phyloP scores from a whole-genome alignment of 2,113 vertebrate genomes.

The mouse (Mus musculus) region GRCm39 chr4:95328001-95328500 shows the following conservation, averaged over 20 bases:
- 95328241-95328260: conserved; percentile 22
- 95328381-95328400: conserved; percentile 37
- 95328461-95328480: background rate
- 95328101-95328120: background rate
- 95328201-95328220: conserved; percentile 40
- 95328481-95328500: background rate
- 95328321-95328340: background rate
- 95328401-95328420: background rate
- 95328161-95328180: background rate
- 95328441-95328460: background rate
- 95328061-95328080: background rate
- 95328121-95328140: background rate
- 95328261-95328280: conserved; percentile 36
- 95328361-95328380: background rate
- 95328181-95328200: conserved; percentile 49
- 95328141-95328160: background rate
- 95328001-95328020: conserved; percentile 30
- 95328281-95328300: background rate
- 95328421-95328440: background rate
- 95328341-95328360: background rate
- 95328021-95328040: background rate
- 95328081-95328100: background rate
- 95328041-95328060: background rate
- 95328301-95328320: background rate
- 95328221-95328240: background rate